Evolutionary conservation across 2,888 invertebrate genomes (phyloP), one percentile per base, ranked within the genome.

Genomic region (Spisula solida): DNA sequence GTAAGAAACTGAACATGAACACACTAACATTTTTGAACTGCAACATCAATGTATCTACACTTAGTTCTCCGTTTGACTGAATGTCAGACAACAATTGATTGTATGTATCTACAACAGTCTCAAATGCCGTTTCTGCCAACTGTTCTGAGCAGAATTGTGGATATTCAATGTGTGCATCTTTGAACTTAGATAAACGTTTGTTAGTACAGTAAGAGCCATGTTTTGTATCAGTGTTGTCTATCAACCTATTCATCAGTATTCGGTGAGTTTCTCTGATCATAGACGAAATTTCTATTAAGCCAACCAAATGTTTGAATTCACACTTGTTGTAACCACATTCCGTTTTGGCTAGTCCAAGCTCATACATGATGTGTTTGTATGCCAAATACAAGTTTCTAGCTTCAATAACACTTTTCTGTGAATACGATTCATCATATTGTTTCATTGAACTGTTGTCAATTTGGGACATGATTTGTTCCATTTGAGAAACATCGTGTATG

Each of bases 381-480:
- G 78, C 87, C 16, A 25, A 48, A 56, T 82, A 87, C 78, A 87
- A 60, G 47, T 87, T 87, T 79, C n/a, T 75, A 8, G 87, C 82
- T 47, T 87, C 87, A 20, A 14, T 16, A 25, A 25, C 20, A 78
- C 47, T 80, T 60, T 87, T 87, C 16, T 48, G 20, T 20, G 70
- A 81, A 34, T 29, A 70, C 41, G 41, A 5, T 16, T 12, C 6
- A 18, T 12, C 41, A 34, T 60, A 2, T 20, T 55, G 31, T 8
- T 60, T 14, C n/a, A 66, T 41, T 66, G 20, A 34, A n/a, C n/a
- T n/a, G 4, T 34, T n/a, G 41, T 82, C 34, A 18, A 66, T n/a
- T 18, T 41, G 14, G 10, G 78, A 41, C 41, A 41, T 78, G 0
- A 87, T 41, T 79, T 51, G 18, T 78, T 78, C 56, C 1, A 79